phyloP scores from a whole-genome alignment of 2,797 vertebrate genomes.

The Sebastes dallii region DNA sequence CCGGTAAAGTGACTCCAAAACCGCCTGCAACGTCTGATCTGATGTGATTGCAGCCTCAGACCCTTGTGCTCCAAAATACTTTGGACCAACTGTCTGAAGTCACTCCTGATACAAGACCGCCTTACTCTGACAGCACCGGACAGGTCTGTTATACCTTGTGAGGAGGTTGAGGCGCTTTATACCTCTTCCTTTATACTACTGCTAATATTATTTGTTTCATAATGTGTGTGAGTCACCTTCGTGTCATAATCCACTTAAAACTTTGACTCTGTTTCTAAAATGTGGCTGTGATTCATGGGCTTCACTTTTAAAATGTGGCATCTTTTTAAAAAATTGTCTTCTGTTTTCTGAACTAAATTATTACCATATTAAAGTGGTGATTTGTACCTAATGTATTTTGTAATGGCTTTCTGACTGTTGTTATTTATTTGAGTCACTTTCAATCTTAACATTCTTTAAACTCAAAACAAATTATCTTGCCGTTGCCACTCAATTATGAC shows the following conservation, averaged over 20 bases:
- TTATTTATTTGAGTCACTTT: slow-evolving; percentile 43
- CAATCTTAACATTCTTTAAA: slow-evolving; percentile 6
- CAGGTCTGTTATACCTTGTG: not conserved
- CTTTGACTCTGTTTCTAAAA: not conserved
- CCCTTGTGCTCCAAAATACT: not conserved
- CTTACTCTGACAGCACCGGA: not conserved
- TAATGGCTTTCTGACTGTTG: slow-evolving; percentile 27
- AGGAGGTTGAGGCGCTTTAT: not conserved
- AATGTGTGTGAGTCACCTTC: not conserved
- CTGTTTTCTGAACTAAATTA: slow-evolving; percentile 12
- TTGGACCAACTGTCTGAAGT: not conserved
- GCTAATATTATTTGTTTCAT: not conserved
- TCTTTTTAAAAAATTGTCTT: not conserved
- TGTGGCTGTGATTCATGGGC: not conserved
- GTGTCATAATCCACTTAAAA: slow-evolving; percentile 6
- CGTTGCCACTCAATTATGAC: slow-evolving; percentile 47
- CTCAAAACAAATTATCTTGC: slow-evolving; percentile 48
- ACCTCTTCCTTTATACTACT: not conserved
- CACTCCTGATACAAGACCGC: not conserved
- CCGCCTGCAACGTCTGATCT: too few relatives aligned
- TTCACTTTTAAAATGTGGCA: not conserved
- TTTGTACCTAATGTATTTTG: slow-evolving; percentile 31
- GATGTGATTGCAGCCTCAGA: not conserved
- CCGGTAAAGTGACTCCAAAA: too few relatives aligned
- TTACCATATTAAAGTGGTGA: slow-evolving; percentile 16